phyloP scores from a whole-genome alignment of 1,140 invertebrate genomes.

The Spodoptera frugiperda region DNA sequence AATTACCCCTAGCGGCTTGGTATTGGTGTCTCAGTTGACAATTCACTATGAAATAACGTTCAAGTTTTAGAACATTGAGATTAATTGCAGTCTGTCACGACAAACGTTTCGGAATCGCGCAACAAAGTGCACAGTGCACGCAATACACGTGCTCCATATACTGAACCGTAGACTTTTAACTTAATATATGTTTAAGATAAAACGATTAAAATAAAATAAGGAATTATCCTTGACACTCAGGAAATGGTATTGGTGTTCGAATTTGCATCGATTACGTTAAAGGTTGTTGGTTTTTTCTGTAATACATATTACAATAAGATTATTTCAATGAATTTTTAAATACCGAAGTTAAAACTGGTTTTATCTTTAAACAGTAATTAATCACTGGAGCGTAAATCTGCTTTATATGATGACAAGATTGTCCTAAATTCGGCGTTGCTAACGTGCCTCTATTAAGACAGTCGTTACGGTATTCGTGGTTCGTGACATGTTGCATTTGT shows the following conservation, averaged over 20 bases:
- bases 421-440: constrained; percentile 56
- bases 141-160: constrained; percentile 43
- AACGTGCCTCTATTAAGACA: constrained; percentile 63
- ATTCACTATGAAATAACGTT: constrained; percentile 37
- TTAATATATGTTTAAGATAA: neutral
- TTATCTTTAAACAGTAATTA: constrained; percentile 15
- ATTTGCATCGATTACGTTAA: constrained; percentile 46
- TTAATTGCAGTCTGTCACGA: constrained; percentile 54
- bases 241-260: constrained; percentile 54
- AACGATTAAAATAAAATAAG: constrained; percentile 20
- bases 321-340: constrained; percentile 33
- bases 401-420: constrained; percentile 40
- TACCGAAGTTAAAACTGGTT: constrained; percentile 28
- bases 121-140: constrained; percentile 47
- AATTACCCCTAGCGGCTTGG: neutral
- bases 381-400: constrained; percentile 22
- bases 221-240: constrained; percentile 57
- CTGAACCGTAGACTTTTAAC: neutral
- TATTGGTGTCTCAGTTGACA: constrained; percentile 46
- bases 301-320: constrained; percentile 7
- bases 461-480: constrained; percentile 68
- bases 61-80: constrained; percentile 50
- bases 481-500: constrained; percentile 64
- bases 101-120: constrained; percentile 26
- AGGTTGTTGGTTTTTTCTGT: constrained; percentile 17